Evolutionary conservation across 1,140 invertebrate genomes (phyloP), one percentile per base, ranked within the genome.

Genomic region (Psilanteris sp.): DNA sequence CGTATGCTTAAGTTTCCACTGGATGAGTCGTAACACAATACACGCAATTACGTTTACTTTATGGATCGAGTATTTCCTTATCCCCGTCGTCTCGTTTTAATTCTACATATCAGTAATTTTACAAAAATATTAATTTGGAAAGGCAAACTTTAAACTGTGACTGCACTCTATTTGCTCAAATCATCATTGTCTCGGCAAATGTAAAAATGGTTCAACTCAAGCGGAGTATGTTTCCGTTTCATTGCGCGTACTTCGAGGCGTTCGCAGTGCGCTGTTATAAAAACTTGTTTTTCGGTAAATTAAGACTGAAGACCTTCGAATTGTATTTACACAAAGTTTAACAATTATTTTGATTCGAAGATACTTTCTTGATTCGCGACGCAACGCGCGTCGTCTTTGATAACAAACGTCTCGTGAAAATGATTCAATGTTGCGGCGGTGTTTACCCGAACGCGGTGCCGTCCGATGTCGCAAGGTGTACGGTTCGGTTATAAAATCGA

Each of bases 41-140:
- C n/a, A n/a, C n/a, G n/a, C n/a, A n/a, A 46, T 26, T 11, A 9
- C 27, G 26, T 32, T 1, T 26, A 18, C 26, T 1, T 26, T 43
- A 62, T 2, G 3, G 36, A 32, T 22, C 10, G 24, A n/a, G n/a
- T n/a, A n/a, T n/a, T n/a, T n/a, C n/a, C n/a, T n/a, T n/a, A n/a
- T n/a, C n/a, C n/a, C n/a, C n/a, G n/a, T n/a, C n/a, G n/a, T n/a
- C n/a, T n/a, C n/a, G n/a, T n/a, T 61, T 43, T 29, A 52, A 13
- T 29, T 32, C 71, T 70, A 81, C 16, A 57, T 85, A 87, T 78
- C 81, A 83, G 82, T 83, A 81, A 86, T 85, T 70, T 81, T 87
- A 88, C 81, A 88, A 88, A 88, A 88, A 87, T 87, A 88, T 83
- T 76, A 85, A 85, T 88, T 88, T 84, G 54, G 77, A 77, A 83